A percentile compares a stretch with the other conserved stretches of the same genome.
phyloP scores from a whole-genome alignment of 2,888 invertebrate species.

The Caenorhabditis parvicauda region DNA sequence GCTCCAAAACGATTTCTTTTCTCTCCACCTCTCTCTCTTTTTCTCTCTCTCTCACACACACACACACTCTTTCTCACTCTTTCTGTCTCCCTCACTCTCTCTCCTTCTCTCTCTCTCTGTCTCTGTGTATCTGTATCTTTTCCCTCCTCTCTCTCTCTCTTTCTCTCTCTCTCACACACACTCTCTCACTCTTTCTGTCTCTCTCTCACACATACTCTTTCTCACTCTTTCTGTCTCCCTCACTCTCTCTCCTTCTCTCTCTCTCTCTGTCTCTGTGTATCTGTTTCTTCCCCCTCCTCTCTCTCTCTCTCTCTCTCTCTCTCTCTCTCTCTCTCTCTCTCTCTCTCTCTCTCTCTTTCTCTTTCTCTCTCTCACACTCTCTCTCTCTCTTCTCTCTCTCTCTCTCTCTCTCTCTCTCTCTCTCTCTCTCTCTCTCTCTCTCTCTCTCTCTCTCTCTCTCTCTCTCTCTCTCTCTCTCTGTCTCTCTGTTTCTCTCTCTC shows the following conservation, averaged over 20 bases:
- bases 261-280: neutral
- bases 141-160: too few relatives aligned
- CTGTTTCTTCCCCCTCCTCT: neutral
- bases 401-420: conserved; percentile 1
- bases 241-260: neutral
- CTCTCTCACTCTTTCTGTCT: too few relatives aligned
- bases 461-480: neutral
- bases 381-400: neutral
- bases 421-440: neutral
- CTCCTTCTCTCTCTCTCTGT: too few relatives aligned
- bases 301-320: neutral
- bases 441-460: neutral
- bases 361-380: neutral
- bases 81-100: too few relatives aligned
- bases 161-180: too few relatives aligned
- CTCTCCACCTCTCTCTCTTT: conserved; percentile 5
- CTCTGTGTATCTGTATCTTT: too few relatives aligned
- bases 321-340: neutral
- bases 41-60: neutral
- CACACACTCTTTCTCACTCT: neutral
- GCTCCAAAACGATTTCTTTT: too few relatives aligned
- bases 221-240: conserved; percentile 8
- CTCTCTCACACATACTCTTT: conserved; percentile 18
- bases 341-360: neutral
- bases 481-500: conserved; percentile 4